These are phyloP conservation scores for Hirtodrosophila trivittata DNA, from an alignment of 2,888 invertebrate species.

Conservation along the genomic window DNA sequence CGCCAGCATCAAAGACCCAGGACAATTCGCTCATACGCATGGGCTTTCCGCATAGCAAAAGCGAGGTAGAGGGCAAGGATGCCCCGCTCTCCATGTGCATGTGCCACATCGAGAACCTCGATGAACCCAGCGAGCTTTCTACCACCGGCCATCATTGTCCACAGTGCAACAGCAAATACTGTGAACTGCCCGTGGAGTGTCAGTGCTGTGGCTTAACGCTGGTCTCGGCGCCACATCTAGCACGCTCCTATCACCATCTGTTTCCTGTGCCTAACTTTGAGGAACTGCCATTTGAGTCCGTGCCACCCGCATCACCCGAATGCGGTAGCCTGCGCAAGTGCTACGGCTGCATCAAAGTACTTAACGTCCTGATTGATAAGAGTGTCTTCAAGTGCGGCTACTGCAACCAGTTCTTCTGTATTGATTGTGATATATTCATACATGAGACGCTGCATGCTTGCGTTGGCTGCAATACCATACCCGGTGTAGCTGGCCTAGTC, in stretches of 20 bases:
- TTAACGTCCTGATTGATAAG: conserved; percentile 87
- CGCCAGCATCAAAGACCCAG: conserved; percentile 88
- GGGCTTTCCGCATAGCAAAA: conserved; percentile 95
- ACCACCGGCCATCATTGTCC: conserved; percentile 94
- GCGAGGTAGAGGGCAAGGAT: conserved; percentile 86
- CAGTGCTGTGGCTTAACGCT: conserved; percentile 97
- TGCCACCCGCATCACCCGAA: conserved; percentile 51
- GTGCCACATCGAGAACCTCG: conserved; percentile 93
- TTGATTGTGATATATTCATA: conserved; percentile 97
- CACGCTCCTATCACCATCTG: conserved; percentile 98
- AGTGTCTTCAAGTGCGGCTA: conserved; percentile 92
- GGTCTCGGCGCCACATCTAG: conserved; percentile 98
- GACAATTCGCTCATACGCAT: conserved; percentile 95
- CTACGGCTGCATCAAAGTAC: conserved; percentile 90
- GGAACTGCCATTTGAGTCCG: conserved; percentile 87
- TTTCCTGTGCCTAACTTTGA: conserved; percentile 95
- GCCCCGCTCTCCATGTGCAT: conserved; percentile 94
- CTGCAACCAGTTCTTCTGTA: conserved; percentile 93
- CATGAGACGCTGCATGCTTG: conserved; percentile 97
- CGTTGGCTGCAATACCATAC: conserved; percentile 95
- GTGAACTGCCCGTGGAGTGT: conserved; percentile 98
- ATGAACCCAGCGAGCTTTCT: conserved; percentile 88
- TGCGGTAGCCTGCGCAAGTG: conserved; percentile 86
- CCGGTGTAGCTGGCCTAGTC: conserved; percentile 77
- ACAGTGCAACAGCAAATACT: conserved; percentile 99